These are phyloP conservation scores for Peucedramus taeniatus DNA, from an alignment of 2,113 vertebrate species.

Conservation along the genomic window DNA sequence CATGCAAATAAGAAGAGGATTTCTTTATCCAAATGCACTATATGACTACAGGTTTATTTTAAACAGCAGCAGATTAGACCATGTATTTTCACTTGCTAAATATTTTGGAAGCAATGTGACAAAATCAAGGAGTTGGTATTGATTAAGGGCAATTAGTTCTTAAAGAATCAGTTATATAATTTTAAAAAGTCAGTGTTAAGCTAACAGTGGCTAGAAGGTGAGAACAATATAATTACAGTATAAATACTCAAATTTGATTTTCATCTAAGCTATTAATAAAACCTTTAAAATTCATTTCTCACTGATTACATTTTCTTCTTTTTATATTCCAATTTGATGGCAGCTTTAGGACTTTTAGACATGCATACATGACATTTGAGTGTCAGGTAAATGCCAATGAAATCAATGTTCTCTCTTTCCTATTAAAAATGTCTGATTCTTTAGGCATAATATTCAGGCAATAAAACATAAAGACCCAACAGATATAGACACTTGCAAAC, in stretches of 20 bases:
- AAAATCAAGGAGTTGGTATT: not conserved
- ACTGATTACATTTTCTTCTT: not conserved
- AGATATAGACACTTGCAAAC: not conserved
- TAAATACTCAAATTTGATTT: not conserved
- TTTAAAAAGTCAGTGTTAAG: not conserved
- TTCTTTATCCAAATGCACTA: not conserved
- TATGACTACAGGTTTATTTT: not conserved
- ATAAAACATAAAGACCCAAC: not conserved
- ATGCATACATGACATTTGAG: not conserved
- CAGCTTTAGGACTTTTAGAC: not conserved
- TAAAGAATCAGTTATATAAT: not conserved
- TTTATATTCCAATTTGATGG: not conserved
- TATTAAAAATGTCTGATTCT: slow-evolving; percentile 8
- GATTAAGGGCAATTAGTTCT: not conserved
- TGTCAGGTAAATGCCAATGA: slow-evolving; percentile 16
- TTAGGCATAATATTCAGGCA: not conserved
- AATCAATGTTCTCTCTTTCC: slow-evolving; percentile 13
- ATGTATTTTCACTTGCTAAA: not conserved
- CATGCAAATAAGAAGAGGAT: not conserved
- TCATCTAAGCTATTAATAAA: not conserved
- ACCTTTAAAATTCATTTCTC: not conserved
- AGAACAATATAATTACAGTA: not conserved
- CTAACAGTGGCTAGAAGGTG: not conserved
- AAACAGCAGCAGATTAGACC: not conserved
- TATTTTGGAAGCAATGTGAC: not conserved